These are phyloP conservation scores for Babylonia areolata DNA, from an alignment of 1,140 invertebrate genomes.

Conservation along the genomic window DNA sequence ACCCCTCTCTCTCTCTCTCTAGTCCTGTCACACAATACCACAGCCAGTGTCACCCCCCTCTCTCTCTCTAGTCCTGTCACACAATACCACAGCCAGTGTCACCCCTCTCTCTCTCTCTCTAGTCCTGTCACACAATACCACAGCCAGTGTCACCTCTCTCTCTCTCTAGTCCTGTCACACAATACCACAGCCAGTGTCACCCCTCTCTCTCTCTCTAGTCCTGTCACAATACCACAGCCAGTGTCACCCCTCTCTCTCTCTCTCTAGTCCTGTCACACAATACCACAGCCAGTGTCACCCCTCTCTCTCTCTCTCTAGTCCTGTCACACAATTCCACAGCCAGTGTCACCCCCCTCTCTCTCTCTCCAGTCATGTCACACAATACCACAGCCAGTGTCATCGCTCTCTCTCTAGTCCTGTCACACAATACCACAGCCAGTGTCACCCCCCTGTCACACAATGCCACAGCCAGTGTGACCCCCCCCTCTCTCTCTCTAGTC, in stretches of 20 bases:
- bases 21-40: no score
- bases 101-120: no score
- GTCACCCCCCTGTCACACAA: conserved; percentile 47
- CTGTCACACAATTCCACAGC: conserved; percentile 42
- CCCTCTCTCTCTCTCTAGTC: conserved; percentile 54
- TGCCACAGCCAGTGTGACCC: not conserved
- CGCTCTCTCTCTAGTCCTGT: conserved; percentile 59
- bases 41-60: no score
- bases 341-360: not conserved
- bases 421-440: not conserved
- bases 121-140: conserved; percentile 56
- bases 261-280: conserved; percentile 57
- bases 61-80: not conserved
- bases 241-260: not conserved
- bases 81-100: no score
- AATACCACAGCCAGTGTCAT: not conserved
- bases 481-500: conserved; percentile 54
- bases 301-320: conserved; percentile 58
- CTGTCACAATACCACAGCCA: conserved; percentile 43
- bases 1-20: no score
- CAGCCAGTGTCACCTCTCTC: not conserved
- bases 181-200: not conserved
- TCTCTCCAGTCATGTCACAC: conserved; percentile 58
- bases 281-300: not conserved
- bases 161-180: conserved; percentile 59